Percentiles rank a stretch among this genome's conserved stretches.
Evolutionary conservation across 2,888 invertebrate species (phyloP).

Genomic region (Frankliniella intonsa): DNA sequence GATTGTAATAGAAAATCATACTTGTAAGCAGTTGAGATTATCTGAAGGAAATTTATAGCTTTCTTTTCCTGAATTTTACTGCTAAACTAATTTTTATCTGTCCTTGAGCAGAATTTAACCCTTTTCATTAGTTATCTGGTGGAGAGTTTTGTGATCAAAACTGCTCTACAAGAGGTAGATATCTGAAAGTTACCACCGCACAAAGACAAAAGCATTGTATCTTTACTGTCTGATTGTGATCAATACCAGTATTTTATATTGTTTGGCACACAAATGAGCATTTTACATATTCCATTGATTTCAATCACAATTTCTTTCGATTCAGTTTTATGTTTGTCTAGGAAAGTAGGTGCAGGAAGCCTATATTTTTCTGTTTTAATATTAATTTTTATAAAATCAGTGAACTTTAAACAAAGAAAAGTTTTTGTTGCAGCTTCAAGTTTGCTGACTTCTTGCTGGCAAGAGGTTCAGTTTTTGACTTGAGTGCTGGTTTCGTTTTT

Average conservation of each 20-base stretch:
- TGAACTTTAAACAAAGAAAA: not conserved
- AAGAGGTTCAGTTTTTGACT: not conserved
- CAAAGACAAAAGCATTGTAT: not conserved
- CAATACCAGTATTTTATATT: conserved; percentile 16
- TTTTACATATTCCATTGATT: not conserved
- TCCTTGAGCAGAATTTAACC: too few relatives aligned
- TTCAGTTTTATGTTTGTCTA: too few relatives aligned
- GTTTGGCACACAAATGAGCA: not conserved
- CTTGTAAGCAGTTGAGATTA: too few relatives aligned
- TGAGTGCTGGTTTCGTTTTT: not conserved
- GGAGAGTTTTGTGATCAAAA: too few relatives aligned
- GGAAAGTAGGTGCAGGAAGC: too few relatives aligned
- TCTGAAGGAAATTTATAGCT: too few relatives aligned
- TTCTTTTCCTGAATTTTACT: too few relatives aligned
- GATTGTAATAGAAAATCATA: too few relatives aligned
- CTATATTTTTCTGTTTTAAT: not conserved
- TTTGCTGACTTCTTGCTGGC: not conserved
- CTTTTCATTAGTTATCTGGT: too few relatives aligned
- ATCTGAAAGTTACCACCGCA: conserved; percentile 4
- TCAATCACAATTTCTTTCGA: too few relatives aligned
- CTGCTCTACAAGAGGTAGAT: not conserved
- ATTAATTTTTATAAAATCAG: not conserved
- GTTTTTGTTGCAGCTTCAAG: not conserved
- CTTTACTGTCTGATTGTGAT: not conserved
- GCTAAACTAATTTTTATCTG: too few relatives aligned